Base-by-base conservation (phyloP, 2,113 vertebrate genomes). In the Girardinichthys multiradiatus region DNA sequence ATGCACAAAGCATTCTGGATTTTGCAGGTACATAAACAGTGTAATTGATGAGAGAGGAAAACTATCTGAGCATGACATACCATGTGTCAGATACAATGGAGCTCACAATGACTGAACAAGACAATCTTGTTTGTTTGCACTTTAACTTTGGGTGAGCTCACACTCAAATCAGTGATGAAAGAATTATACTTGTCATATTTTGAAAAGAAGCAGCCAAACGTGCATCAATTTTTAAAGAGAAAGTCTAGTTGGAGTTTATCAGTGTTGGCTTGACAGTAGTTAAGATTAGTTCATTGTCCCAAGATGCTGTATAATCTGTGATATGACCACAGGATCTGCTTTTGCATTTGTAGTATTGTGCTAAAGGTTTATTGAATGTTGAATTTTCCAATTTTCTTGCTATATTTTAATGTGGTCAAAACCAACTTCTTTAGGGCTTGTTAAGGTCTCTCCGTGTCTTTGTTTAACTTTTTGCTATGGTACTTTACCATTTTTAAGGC, bases 21-120 rank as follows among this genome's bases (percentile, higher is more conserved):
- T 72, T 64, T 81, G 77, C 74, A 64, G 74, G 59, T 81, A 82
- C 74, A 82, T 67, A 73, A 81, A 69, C 60, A 51, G 45, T 45
- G 28, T 75, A 64, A 79, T 70, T 76, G 54, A 66, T 64, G 54
- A 77, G 80, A 69, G 30, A 67, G 51, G 28, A 57, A 72, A 75
- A 66, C 39, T 51, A 45, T 28, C 45, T 64, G 31, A 45, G 65
- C 30, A 51, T 61, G 27, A 73, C 58, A 37, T 59, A 35, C 29
- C 27, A 63, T 65, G 68, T 80, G 76, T 82, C 79, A 70, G 51
- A 68, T 66, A 80, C 60, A 68, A 67, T 67, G 33, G 72, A 74
- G 59, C 13, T 64, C 28, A 39, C 72, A 28, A 13, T 28, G 35
- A 73, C 57, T 19, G 42, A 84, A 82, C 27, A 80, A 60, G 48